phyloP scores from a whole-genome alignment of 2,113 vertebrate species.

The Maccullochella peelii region DNA sequence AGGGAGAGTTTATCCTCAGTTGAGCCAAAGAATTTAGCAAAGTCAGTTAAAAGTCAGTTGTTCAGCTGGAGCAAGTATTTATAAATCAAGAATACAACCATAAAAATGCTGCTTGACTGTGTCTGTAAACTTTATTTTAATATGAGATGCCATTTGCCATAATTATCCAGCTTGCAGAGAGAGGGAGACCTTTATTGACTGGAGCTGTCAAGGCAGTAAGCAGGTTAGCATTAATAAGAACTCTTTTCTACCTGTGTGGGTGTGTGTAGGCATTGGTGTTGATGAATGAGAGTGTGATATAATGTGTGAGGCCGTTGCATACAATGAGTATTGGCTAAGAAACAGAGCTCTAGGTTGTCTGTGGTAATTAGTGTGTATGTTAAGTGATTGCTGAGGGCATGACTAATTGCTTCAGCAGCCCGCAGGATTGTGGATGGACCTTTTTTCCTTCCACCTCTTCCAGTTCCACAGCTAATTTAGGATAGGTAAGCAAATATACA shows the following conservation, averaged over 20 bases:
- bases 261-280: slow-evolving; percentile 54
- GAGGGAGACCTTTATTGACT: slow-evolving; percentile 30
- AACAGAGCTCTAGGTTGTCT: slow-evolving; percentile 48
- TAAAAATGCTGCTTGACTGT: slow-evolving; percentile 19
- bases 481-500: background rate
- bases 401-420: slow-evolving; percentile 67
- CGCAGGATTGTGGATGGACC: slow-evolving; percentile 49
- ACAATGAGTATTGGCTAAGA: slow-evolving; percentile 44
- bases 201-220: slow-evolving; percentile 43
- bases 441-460: slow-evolving; percentile 6
- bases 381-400: slow-evolving; percentile 68
- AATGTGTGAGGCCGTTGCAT: slow-evolving; percentile 11
- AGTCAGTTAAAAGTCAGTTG: background rate
- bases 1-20: background rate
- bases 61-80: background rate
- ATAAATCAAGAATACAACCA: background rate
- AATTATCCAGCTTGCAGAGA: slow-evolving; percentile 30
- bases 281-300: slow-evolving; percentile 32
- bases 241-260: slow-evolving; percentile 46
- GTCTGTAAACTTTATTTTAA: slow-evolving; percentile 14
- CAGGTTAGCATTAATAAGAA: slow-evolving; percentile 48
- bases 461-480: slow-evolving; percentile 3
- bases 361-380: slow-evolving; percentile 75
- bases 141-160: slow-evolving; percentile 27
- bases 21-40: background rate